Evolutionary conservation across 2,113 vertebrate species (phyloP).

Genomic region (Copsychus sechellarum): DNA sequence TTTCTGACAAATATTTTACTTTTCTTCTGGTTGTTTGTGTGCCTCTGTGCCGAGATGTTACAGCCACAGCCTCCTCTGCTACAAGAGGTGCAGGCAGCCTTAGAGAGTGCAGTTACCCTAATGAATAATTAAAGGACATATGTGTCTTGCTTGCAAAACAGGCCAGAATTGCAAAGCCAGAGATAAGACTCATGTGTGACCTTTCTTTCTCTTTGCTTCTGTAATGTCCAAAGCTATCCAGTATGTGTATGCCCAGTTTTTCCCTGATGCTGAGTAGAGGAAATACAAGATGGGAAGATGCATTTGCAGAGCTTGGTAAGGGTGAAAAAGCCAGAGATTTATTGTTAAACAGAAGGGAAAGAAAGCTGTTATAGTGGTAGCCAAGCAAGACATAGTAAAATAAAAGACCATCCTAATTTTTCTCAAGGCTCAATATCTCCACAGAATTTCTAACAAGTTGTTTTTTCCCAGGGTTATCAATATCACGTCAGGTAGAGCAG

Average conservation of each 20-base stretch:
- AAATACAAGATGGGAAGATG: background rate
- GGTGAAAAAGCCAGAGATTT: background rate
- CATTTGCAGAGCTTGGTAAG: background rate
- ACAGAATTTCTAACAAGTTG: background rate
- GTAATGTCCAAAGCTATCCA: background rate
- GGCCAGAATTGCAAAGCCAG: background rate
- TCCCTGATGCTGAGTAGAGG: background rate
- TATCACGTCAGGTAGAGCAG: background rate
- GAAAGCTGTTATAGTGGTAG: background rate
- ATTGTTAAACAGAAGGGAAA: background rate
- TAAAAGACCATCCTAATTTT: background rate
- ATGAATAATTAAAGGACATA: constrained; percentile 37
- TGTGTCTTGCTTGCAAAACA: background rate
- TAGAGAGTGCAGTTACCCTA: background rate
- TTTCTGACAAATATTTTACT: background rate
- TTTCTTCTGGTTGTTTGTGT: background rate
- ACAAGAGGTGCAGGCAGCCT: background rate
- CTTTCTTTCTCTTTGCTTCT: constrained; percentile 4
- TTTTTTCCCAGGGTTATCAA: background rate
- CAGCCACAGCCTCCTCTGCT: background rate
- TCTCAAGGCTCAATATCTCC: background rate
- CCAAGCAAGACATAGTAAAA: background rate
- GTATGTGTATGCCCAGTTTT: background rate
- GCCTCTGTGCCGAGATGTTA: background rate
- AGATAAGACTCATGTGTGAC: background rate